phyloP scores from a whole-genome alignment of 2,888 invertebrate species.

The Eupeodes luniger region DNA sequence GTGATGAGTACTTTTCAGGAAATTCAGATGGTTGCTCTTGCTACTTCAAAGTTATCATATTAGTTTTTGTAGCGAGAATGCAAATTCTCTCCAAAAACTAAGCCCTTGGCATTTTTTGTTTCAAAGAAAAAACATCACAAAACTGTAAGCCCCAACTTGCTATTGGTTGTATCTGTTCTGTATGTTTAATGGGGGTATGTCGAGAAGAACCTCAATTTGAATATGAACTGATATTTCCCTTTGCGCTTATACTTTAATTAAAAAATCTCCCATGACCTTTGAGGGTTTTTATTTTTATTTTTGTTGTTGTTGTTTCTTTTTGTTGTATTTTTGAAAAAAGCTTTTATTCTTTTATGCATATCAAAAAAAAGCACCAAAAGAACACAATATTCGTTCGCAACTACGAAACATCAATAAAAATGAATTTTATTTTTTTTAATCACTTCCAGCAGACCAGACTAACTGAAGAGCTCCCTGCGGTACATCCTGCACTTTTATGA shows the following conservation, averaged over 20 bases:
- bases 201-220: slow-evolving; percentile 55
- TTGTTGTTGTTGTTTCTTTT: slow-evolving; percentile 2
- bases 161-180: not conserved
- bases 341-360: slow-evolving; percentile 36
- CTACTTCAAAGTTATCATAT: slow-evolving; percentile 72
- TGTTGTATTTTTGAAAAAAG: slow-evolving; percentile 21
- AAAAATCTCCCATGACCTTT: slow-evolving; percentile 65
- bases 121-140: slow-evolving; percentile 8
- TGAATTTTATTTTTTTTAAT: slow-evolving; percentile 63
- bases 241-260: slow-evolving; percentile 63
- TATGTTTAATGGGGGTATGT: slow-evolving; percentile 37
- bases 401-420: slow-evolving; percentile 73
- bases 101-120: slow-evolving; percentile 44
- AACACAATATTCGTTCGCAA: slow-evolving; percentile 60
- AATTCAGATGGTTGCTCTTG: slow-evolving; percentile 52
- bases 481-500: slow-evolving; percentile 51
- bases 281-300: slow-evolving; percentile 18
- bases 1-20: slow-evolving; percentile 69
- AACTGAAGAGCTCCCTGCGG: slow-evolving; percentile 66
- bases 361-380: slow-evolving; percentile 11
- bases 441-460: slow-evolving; percentile 70
- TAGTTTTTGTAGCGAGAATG: slow-evolving; percentile 62
- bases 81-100: slow-evolving; percentile 37
- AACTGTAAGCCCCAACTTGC: not conserved
- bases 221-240: slow-evolving; percentile 52